Percentiles rank a stretch among this genome's conserved stretches.
Evolutionary conservation across 2,797 vertebrate genomes (phyloP).

Genomic region (Sebastes itinus): DNA sequence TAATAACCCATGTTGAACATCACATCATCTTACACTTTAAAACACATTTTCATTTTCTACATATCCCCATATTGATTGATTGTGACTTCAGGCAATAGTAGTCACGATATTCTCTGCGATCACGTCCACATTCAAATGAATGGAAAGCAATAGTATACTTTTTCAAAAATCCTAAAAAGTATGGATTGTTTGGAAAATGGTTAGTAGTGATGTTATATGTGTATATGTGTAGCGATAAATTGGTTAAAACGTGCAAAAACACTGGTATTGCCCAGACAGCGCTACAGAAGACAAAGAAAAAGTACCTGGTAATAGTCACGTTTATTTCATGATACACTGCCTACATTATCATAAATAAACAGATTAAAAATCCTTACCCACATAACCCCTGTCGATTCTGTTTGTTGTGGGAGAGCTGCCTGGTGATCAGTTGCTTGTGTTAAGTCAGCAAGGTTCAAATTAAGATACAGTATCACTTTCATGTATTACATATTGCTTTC

Average conservation of each 20-base stretch:
- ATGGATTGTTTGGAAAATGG: neutral
- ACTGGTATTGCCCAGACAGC: neutral
- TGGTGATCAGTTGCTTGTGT: constrained; percentile 46
- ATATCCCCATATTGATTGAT: neutral
- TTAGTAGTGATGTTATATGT: too few species aligned
- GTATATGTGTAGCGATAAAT: neutral
- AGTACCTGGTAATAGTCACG: constrained; percentile 49
- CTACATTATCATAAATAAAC: constrained; percentile 81
- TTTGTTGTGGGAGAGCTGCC: constrained; percentile 73
- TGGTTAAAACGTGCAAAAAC: neutral
- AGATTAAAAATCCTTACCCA: constrained; percentile 79
- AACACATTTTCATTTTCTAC: neutral
- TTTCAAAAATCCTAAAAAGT: neutral
- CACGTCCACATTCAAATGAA: neutral
- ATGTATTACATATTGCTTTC: constrained; percentile 63
- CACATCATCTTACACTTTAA: neutral
- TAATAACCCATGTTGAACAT: neutral
- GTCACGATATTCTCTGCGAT: neutral
- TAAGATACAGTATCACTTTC: constrained; percentile 58
- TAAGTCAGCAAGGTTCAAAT: constrained; percentile 56
- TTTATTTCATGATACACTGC: constrained; percentile 81
- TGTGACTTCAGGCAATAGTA: neutral
- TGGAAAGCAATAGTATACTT: neutral
- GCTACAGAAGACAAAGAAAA: constrained; percentile 1
- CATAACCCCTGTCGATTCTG: constrained; percentile 71